These are phyloP conservation scores for Apodemia zela DNA, from an alignment of 2,888 invertebrate genomes.

Conservation along the genomic window DNA sequence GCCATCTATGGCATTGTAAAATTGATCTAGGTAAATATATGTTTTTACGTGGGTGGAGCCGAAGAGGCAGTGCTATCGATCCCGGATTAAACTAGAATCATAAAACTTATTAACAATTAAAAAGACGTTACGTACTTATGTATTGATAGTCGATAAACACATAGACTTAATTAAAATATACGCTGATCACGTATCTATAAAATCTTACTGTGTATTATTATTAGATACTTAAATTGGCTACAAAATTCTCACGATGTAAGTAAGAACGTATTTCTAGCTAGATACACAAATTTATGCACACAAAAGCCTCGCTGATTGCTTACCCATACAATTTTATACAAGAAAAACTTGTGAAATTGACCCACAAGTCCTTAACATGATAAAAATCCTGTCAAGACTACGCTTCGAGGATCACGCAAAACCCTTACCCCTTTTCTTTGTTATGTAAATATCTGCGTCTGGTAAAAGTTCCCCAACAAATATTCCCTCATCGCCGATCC, in stretches of 20 bases:
- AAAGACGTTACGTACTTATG: no score
- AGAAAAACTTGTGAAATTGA: slow-evolving; percentile 59
- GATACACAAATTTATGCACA: slow-evolving; percentile 2
- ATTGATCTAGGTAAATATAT: no score
- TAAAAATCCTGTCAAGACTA: slow-evolving; percentile 64
- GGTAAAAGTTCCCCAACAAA: slow-evolving; percentile 65
- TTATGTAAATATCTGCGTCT: slow-evolving; percentile 68
- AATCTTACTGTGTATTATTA: background rate
- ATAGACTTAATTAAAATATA: background rate
- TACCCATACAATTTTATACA: slow-evolving; percentile 49
- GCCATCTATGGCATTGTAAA: no score
- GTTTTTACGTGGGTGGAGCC: no score
- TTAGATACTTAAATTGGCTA: background rate
- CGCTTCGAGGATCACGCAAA: slow-evolving; percentile 54
- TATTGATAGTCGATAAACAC: no score
- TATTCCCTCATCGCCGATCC: slow-evolving; percentile 55
- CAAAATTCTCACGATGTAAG: background rate
- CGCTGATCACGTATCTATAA: background rate
- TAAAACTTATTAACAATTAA: no score
- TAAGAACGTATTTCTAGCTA: background rate
- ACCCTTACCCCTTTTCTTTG: slow-evolving; percentile 63
- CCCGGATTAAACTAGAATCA: no score
- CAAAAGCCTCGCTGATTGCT: slow-evolving; percentile 40
- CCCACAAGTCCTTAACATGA: slow-evolving; percentile 64
- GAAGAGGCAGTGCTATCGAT: no score